phyloP scores from a whole-genome alignment of 2,888 invertebrate genomes.

The Acronicta aceris region DNA sequence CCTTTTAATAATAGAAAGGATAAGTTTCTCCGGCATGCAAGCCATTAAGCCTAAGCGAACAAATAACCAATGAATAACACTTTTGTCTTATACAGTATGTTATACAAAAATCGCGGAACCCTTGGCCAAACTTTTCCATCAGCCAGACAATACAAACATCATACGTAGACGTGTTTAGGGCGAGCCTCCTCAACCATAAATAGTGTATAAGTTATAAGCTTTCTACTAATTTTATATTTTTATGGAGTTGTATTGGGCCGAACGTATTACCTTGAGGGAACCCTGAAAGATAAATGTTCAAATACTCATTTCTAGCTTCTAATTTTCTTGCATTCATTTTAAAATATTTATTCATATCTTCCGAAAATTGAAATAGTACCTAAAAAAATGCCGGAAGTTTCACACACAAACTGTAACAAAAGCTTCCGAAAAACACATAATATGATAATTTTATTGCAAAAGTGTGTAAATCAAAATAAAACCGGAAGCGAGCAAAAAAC shows the following conservation, averaged over 20 bases:
- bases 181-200: slow-evolving; percentile 61
- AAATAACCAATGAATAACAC: slow-evolving; percentile 50
- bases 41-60: slow-evolving; percentile 53
- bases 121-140: slow-evolving; percentile 79
- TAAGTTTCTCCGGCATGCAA: slow-evolving; percentile 36
- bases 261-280: slow-evolving; percentile 17
- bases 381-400: too few species aligned
- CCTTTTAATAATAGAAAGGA: slow-evolving; percentile 15
- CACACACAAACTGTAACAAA: slow-evolving; percentile 4
- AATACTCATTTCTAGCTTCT: too few species aligned
- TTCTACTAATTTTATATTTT: slow-evolving; percentile 24
- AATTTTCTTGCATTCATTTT: too few species aligned
- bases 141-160: slow-evolving; percentile 73
- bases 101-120: slow-evolving; percentile 61
- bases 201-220: slow-evolving; percentile 58
- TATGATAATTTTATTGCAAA: not conserved
- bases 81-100: slow-evolving; percentile 46
- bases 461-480: not conserved
- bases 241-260: not conserved
- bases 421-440: not conserved
- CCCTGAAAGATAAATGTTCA: not conserved
- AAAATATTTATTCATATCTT: too few species aligned
- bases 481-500: not conserved
- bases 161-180: slow-evolving; percentile 73
- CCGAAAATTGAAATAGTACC: too few species aligned